phyloP scores from a whole-genome alignment of 2,888 invertebrate genomes.

The Plebejus argus region DNA sequence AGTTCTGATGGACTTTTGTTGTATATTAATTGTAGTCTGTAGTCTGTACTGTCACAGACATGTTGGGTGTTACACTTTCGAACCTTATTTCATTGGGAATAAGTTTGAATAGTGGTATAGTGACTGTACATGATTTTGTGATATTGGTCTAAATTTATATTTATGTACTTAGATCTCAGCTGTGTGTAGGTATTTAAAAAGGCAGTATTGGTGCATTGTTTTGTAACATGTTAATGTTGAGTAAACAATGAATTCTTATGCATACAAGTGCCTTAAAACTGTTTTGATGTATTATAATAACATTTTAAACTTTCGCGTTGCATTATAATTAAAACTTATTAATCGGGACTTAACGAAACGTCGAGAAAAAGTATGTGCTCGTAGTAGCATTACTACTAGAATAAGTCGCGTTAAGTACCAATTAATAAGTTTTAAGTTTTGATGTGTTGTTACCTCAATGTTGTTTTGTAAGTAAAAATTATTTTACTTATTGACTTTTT shows the following conservation, averaged over 20 bases:
- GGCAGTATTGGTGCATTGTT: not conserved
- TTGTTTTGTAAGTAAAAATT: slow-evolving; percentile 45
- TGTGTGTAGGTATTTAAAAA: not conserved
- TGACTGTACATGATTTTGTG: slow-evolving; percentile 12
- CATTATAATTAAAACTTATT: too few species aligned
- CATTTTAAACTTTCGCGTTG: too few species aligned
- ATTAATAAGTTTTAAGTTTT: too few species aligned
- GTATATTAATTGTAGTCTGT: not conserved
- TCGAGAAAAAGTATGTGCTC: too few species aligned
- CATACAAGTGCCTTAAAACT: slow-evolving; percentile 52
- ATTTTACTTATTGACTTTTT: not conserved
- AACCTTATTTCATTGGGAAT: not conserved
- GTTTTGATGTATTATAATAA: slow-evolving; percentile 54
- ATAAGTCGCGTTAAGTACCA: too few species aligned
- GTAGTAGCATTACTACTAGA: too few species aligned
- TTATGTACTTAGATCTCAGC: slow-evolving; percentile 1
- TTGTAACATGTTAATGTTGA: not conserved
- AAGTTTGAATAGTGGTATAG: too few species aligned
- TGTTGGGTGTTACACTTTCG: not conserved
- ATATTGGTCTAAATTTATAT: not conserved
- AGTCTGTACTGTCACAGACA: not conserved
- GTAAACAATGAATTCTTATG: not conserved
- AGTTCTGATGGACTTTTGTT: not conserved
- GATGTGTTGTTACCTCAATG: slow-evolving; percentile 57
- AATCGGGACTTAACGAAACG: too few species aligned